phyloP scores from a whole-genome alignment of 2,888 invertebrate genomes.

The Melieria picta region DNA sequence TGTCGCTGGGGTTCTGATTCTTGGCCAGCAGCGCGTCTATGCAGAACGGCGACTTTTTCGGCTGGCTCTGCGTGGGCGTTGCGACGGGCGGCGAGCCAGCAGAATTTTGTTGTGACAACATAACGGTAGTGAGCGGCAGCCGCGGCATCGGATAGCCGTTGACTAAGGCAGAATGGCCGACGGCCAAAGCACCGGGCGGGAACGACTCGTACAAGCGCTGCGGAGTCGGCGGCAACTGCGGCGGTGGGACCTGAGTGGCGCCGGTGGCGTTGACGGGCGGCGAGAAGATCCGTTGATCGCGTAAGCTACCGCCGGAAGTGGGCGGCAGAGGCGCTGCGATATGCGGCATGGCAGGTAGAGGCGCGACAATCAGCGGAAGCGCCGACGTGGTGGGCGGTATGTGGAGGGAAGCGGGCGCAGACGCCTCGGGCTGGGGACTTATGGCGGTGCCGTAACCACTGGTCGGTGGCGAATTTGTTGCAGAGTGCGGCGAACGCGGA shows the following conservation, averaged over 20 bases:
- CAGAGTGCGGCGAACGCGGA: slow-evolving; percentile 49
- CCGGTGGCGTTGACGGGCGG: slow-evolving; percentile 19
- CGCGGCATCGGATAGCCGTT: slow-evolving; percentile 55
- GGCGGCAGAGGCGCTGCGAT: slow-evolving; percentile 25
- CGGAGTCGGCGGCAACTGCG: slow-evolving; percentile 3
- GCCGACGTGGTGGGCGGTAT: slow-evolving; percentile 7
- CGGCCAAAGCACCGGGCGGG: slow-evolving; percentile 42
- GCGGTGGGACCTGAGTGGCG: slow-evolving; percentile 27
- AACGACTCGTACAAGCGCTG: slow-evolving; percentile 36
- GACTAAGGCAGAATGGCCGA: slow-evolving; percentile 47
- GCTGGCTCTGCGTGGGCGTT: slow-evolving; percentile 44
- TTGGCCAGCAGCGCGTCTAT: slow-evolving; percentile 88
- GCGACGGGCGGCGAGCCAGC: slow-evolving; percentile 29
- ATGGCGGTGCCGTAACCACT: slow-evolving; percentile 51
- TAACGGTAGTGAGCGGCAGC: slow-evolving; percentile 51
- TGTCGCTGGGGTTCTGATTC: slow-evolving; percentile 61
- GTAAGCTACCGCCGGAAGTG: slow-evolving; percentile 36
- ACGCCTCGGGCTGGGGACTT: slow-evolving; percentile 51
- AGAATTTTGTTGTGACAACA: slow-evolving; percentile 43
- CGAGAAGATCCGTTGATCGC: slow-evolving; percentile 49
- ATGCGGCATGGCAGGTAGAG: slow-evolving; percentile 46
- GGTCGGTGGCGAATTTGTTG: slow-evolving; percentile 57
- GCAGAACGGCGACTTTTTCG: slow-evolving; percentile 82
- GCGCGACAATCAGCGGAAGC: slow-evolving; percentile 53
- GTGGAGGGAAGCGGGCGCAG: slow-evolving; percentile 5